These are phyloP conservation scores for Thamnaconus septentrionalis DNA, from an alignment of 2,113 vertebrate genomes.

Conservation along the genomic window DNA sequence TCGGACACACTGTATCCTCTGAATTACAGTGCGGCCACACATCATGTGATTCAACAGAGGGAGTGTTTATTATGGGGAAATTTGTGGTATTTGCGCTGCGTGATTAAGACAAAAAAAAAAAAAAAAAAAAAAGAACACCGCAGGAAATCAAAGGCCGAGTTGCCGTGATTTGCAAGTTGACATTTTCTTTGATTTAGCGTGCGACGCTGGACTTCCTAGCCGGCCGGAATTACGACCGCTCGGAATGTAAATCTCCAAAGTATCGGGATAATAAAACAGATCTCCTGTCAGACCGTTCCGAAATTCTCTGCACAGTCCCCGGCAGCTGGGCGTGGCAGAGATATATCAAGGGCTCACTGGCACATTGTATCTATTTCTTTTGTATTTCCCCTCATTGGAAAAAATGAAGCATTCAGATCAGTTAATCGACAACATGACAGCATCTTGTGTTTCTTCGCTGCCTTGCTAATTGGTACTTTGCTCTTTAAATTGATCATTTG, in stretches of 20 bases:
- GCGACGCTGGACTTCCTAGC: background rate
- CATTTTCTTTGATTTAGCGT: conserved; percentile 3
- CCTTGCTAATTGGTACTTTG: too few species aligned
- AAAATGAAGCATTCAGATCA: too few species aligned
- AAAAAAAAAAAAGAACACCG: too few species aligned
- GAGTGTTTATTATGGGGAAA: background rate
- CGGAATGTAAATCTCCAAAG: conserved; percentile 6
- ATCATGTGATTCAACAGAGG: background rate
- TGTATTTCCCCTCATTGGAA: too few species aligned
- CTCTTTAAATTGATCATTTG: too few species aligned
- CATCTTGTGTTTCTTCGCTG: too few species aligned
- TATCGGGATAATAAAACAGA: conserved; percentile 6
- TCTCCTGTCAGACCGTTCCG: background rate
- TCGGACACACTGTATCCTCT: conserved; percentile 6
- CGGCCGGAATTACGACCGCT: conserved; percentile 8
- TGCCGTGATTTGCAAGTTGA: conserved; percentile 5
- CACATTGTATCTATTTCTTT: background rate
- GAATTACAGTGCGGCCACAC: conserved; percentile 11
- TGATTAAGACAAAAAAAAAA: background rate
- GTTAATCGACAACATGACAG: too few species aligned
- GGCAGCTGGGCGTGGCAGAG: conserved; percentile 3
- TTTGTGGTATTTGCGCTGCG: background rate
- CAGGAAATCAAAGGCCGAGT: background rate
- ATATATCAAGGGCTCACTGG: background rate
- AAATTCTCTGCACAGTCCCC: conserved; percentile 5